Evolutionary conservation across 2,113 vertebrate genomes (phyloP).

Genomic region (Prionailurus bengalensis): DNA sequence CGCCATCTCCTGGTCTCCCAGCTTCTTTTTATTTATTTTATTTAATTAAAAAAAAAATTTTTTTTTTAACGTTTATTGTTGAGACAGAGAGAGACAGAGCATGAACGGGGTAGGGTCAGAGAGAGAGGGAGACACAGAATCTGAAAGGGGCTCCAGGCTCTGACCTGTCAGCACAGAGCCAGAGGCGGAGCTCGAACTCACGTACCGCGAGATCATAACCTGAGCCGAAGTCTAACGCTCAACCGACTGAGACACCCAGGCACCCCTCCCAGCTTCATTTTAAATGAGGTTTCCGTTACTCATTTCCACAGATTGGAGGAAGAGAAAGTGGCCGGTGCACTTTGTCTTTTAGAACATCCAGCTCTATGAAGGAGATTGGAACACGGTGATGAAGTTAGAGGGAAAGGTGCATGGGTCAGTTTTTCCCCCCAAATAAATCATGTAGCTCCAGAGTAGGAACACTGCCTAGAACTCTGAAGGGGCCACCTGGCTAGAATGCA

Average conservation of each 20-base stretch:
- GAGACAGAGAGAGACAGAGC: too few species aligned
- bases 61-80: too few species aligned
- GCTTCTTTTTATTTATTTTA: neutral
- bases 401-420: neutral
- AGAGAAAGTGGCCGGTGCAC: neutral
- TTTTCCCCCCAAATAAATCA: neutral
- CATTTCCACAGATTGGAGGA: neutral
- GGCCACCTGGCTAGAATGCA: neutral
- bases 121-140: too few species aligned
- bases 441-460: neutral
- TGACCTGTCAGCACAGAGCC: too few species aligned
- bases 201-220: too few species aligned
- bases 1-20: neutral
- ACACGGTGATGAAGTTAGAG: slow-evolving; percentile 24
- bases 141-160: too few species aligned
- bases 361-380: neutral
- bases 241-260: too few species aligned
- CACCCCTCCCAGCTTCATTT: too few species aligned
- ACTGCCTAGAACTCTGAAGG: slow-evolving; percentile 35
- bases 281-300: neutral
- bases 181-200: too few species aligned
- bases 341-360: neutral
- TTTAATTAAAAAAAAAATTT: too few species aligned
- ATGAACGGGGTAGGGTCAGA: too few species aligned
- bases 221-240: too few species aligned